phyloP scores from a whole-genome alignment of 2,888 invertebrate genomes.

The Nomada ruficornis region DNA sequence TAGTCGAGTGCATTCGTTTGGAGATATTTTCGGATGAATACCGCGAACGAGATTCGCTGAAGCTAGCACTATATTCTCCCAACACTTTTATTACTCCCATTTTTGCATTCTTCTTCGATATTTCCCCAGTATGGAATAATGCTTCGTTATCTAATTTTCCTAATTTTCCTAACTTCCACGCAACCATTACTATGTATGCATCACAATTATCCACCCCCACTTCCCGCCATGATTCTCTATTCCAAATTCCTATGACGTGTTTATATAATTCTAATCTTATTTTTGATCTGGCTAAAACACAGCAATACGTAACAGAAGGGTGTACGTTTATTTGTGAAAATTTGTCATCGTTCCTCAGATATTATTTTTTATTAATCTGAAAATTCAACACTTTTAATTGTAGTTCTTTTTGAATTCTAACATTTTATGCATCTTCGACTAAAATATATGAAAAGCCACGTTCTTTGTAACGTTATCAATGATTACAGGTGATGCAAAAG shows the following conservation, averaged over 20 bases:
- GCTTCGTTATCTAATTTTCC: not conserved
- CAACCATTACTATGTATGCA: too few species aligned
- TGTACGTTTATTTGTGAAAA: too few species aligned
- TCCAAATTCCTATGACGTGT: not conserved
- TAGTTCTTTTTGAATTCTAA: too few species aligned
- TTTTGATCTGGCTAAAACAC: not conserved
- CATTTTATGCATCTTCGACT: too few species aligned
- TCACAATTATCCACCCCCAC: not conserved
- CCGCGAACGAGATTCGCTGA: not conserved
- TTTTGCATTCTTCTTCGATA: not conserved
- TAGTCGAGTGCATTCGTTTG: not conserved
- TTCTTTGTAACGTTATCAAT: not conserved
- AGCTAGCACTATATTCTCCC: not conserved
- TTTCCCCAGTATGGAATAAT: not conserved
- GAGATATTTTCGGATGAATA: not conserved
- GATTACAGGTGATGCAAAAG: not conserved
- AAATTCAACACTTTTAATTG: not conserved
- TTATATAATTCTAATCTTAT: constrained; percentile 28
- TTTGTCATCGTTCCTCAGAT: not conserved
- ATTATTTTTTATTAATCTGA: not conserved
- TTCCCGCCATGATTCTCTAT: not conserved
- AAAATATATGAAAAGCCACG: too few species aligned
- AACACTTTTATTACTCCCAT: not conserved
- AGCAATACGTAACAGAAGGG: not conserved
- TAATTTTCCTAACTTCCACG: not conserved